Conservation (phyloP, 2,113 vertebrate genomes). For the Sapajus apella region DNA sequence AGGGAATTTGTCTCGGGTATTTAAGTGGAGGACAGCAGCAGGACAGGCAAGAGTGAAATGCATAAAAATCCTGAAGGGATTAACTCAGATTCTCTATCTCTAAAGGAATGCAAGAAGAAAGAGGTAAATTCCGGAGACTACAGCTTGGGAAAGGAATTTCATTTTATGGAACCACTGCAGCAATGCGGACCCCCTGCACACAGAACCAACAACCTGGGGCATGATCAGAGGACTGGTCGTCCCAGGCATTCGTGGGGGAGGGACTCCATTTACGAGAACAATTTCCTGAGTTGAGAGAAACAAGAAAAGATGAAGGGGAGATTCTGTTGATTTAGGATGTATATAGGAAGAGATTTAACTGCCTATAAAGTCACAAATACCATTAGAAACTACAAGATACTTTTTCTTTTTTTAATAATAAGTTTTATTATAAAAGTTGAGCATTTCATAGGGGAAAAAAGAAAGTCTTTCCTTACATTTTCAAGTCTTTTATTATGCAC, state of each 20-base stretch:
- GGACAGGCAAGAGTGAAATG: slow-evolving; percentile 28
- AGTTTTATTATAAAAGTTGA: not conserved
- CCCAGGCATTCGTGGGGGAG: not conserved
- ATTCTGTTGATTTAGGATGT: not conserved
- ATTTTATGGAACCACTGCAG: slow-evolving; percentile 67
- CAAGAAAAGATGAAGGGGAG: not conserved
- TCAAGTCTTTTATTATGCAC: not conserved
- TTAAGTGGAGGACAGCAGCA: not conserved
- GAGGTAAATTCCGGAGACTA: not conserved
- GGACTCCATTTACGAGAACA: not conserved
- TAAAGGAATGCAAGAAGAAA: slow-evolving; percentile 63
- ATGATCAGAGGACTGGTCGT: not conserved
- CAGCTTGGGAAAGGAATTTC: slow-evolving; percentile 57
- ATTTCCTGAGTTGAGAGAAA: slow-evolving; percentile 57
- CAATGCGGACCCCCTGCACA: not conserved
- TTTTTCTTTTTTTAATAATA: not conserved
- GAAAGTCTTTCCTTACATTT: not conserved
- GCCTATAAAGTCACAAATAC: slow-evolving; percentile 29
- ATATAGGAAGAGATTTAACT: not conserved
- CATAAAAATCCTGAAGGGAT: slow-evolving; percentile 36
- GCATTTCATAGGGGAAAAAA: not conserved
- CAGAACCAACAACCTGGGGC: not conserved
- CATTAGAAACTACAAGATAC: not conserved
- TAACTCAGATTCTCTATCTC: slow-evolving; percentile 32
- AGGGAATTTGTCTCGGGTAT: slow-evolving; percentile 43